A percentile compares a stretch with the other conserved stretches of the same genome.
These are phyloP conservation scores for Stegodyphus dumicola DNA, from an alignment of 1,140 invertebrate genomes.

Conservation along the genomic window DNA sequence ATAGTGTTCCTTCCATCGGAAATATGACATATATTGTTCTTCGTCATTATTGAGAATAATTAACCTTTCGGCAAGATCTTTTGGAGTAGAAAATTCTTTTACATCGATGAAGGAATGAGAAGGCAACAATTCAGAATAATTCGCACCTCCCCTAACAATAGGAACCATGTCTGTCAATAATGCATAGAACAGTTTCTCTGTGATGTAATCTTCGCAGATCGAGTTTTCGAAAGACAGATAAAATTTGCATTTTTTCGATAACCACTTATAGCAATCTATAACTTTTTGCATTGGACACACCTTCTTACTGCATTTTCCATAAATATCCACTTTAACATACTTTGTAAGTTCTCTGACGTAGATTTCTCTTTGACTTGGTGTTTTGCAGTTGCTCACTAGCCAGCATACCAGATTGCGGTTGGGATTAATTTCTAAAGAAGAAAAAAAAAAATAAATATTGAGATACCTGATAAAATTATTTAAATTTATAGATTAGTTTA, in stretches of 20 bases:
- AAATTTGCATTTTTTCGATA: slow-evolving; percentile 65
- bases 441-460: background rate
- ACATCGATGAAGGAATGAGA: slow-evolving; percentile 62
- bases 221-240: slow-evolving; percentile 69
- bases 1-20: slow-evolving; percentile 37
- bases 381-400: slow-evolving; percentile 71
- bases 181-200: slow-evolving; percentile 66
- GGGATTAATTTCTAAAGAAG: background rate
- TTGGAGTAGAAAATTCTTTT: slow-evolving; percentile 58
- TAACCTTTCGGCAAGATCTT: slow-evolving; percentile 51
- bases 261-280: background rate
- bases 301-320: slow-evolving; percentile 70
- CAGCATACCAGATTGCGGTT: slow-evolving; percentile 63
- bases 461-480: too few relatives aligned
- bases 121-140: slow-evolving; percentile 63
- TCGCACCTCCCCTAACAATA: slow-evolving; percentile 68
- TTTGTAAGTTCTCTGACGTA: slow-evolving; percentile 68
- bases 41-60: background rate
- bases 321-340: slow-evolving; percentile 71
- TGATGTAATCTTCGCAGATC: slow-evolving; percentile 67
- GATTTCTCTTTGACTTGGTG: slow-evolving; percentile 66
- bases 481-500: too few relatives aligned
- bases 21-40: slow-evolving; percentile 16
- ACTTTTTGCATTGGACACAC: slow-evolving; percentile 61
- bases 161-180: slow-evolving; percentile 67